Evolutionary conservation across 1,140 invertebrate species (phyloP), one percentile per base, ranked within the genome.

Genomic region (Cotesia glomerata): DNA sequence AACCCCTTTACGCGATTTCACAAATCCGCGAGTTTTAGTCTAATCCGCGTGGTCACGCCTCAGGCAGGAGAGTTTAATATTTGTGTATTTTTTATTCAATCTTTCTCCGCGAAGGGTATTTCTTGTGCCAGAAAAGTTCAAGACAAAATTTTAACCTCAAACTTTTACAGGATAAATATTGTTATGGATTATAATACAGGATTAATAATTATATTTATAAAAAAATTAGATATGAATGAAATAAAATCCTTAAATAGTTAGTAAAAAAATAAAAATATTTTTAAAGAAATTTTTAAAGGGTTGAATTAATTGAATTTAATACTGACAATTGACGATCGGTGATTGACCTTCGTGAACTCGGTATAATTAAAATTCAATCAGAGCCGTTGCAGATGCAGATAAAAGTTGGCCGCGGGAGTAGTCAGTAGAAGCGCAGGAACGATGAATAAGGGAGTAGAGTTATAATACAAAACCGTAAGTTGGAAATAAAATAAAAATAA

Each of bases 1-100:
- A 87, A 86, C 86, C 85, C 86, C 83, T 86, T 83, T 78, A 34
- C 61, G 61, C 70, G 85, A 86, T 86, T 86, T 85, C 82, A 75
- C 82, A 86, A 87, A 87, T 86, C 84, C 85, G 64, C 56, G 77
- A 75, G 78, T 80, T 81, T 75, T 79, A 18, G 76, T 54, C 72
- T 67, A 11, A 35, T 63, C 69, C 45, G 51, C 39, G n/a, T 69
- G 77, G 84, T 84, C 82, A 85, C 85, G 85, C 85, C 85, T 81
- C 26, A 26, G 26, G 1, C 26, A 26, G 26, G 26, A 26, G 26
- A 26, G 26, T 81, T 77, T 58, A 34, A 32, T 52, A 54, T 54
- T 13, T 59, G 3, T 3, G 62, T n/a, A 26, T 9, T 58, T 34
- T 52, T 39, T n/a, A 16, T 59, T 14, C 5, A 51, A 26, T 52